Base-by-base conservation (phyloP, 2,797 vertebrate species). In the Sebastes steindachneri region DNA sequence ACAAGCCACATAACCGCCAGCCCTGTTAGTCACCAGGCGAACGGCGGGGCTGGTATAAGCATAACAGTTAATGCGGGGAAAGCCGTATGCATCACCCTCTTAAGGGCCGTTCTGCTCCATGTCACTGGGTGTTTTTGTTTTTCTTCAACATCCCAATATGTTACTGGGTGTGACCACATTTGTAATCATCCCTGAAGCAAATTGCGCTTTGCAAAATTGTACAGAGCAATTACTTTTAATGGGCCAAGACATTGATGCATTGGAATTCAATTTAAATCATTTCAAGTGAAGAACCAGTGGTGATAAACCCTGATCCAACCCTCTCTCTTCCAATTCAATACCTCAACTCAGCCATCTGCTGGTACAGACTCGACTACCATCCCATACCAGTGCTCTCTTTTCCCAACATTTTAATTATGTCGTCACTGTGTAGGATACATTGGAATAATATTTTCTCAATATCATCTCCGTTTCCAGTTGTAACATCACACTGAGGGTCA, bases 21-120 rank as follows among this genome's bases (percentile, higher is more conserved):
- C 84, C 65, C 73, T 84, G 83, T 94, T 95, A 94, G 88, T 95
- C 92, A 95, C 90, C 72, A 72, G 83, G 89, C 81, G 89, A 90
- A 88, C 48, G 19, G 74, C 78, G 79, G 80, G 83, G 72, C 73
- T 37, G 69, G 80, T 84, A 86, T 80, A 88, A 89, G 76, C 73
- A 72, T 68, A 77, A 81, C 88, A 82, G 80, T 77, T 80, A 77
- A 91, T 84, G 82, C 73, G 73, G 88, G 82, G 86, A 89, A 78
- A 77, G 45, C 45, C 8, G 31, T 67, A 80, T 57, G 69, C 41
- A 77, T 88, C 86, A 82, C 51, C 76, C 78, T 62, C 53, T 83
- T 66, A 70, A 74, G 65, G 59, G 63, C 72, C 64, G 19, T 63
- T 69, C 62, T 75, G 69, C 73, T 68, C 25, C 75, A 31, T 57